Evolutionary conservation across 2,888 invertebrate species (phyloP), one percentile per base, ranked within the genome.

Genomic region (Panzeria rudis): DNA sequence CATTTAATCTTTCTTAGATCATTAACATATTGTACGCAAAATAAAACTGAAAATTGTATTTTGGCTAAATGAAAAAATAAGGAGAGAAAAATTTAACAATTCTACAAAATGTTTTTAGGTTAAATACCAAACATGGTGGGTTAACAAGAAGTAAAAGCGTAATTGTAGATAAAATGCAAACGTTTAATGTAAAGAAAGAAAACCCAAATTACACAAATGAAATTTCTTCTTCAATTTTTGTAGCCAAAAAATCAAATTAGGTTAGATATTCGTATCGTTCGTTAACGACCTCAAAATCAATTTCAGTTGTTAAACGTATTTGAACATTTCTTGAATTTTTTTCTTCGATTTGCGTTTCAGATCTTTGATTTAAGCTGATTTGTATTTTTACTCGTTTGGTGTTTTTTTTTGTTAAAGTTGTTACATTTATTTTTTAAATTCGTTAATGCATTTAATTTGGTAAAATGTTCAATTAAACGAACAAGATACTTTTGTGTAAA

Each of bases 91-190:
- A 75, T 41, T 44, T 41, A 68, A 69, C 68, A 82, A 61, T 75
- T 64, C 56, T 75, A 64, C 52, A 41, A 75, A 78, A 64, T 79
- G 78, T 78, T 81, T 83, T 75, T 71, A 71, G 85, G 82, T 82
- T 85, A 85, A 85, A 85, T 85, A 79, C 82, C 85, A 82, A 85
- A 85, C 85, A 79, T 85, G 78, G 82, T 85, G 71, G 78, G 59
- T 85, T 85, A 85, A 85, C 85, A 78, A 82, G 85, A 82, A 69
- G 75, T 71, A 76, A 35, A 73, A 80, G 50, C 75, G 82, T 82
- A 85, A 85, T 85, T 85, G 85, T 41, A 66, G 71, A 75, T 84
- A 81, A 76, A 82, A 64, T 68, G 32, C 29, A 25, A 75, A 44
- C 20, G 15, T 15, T 75, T 38, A 9, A 38, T 25, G 15, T 9